A percentile compares a stretch with the other conserved stretches of the same genome.
These are phyloP conservation scores for Pyrrhosoma nymphula DNA, from an alignment of 2,888 invertebrate genomes.

Conservation along the genomic window DNA sequence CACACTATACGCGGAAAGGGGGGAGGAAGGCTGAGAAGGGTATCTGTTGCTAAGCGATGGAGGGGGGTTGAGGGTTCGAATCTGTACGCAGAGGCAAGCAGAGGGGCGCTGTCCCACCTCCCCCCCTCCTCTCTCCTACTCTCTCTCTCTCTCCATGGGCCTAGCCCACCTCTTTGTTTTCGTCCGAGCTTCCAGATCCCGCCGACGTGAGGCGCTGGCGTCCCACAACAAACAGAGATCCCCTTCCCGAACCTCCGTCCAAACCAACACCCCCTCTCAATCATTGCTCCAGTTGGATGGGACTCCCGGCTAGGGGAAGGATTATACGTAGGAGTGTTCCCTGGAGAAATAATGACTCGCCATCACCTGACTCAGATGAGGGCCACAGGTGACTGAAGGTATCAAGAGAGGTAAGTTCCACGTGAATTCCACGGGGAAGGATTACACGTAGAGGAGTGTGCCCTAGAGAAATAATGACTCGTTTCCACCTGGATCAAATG, in stretches of 20 bases:
- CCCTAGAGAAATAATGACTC: not conserved
- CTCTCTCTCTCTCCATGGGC: not conserved
- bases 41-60: conserved; percentile 33
- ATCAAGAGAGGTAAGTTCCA: too few relatives aligned
- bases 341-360: not conserved
- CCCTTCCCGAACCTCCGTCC: too few relatives aligned
- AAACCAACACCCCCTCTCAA: not conserved
- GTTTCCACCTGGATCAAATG: not conserved
- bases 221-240: not conserved
- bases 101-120: too few relatives aligned
- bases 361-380: too few relatives aligned
- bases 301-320: not conserved
- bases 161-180: conserved; percentile 53
- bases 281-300: conserved; percentile 7
- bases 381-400: too few relatives aligned
- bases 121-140: not conserved
- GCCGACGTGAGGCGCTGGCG: conserved; percentile 40
- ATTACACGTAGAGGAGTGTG: too few relatives aligned
- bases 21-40: not conserved
- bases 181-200: conserved; percentile 34
- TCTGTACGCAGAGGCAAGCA: not conserved
- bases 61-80: not conserved
- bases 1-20: not conserved
- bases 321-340: not conserved
- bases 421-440: not conserved